Evolutionary conservation across 2,797 vertebrate species (phyloP).

Genomic region (Nyctibius grandis): DNA sequence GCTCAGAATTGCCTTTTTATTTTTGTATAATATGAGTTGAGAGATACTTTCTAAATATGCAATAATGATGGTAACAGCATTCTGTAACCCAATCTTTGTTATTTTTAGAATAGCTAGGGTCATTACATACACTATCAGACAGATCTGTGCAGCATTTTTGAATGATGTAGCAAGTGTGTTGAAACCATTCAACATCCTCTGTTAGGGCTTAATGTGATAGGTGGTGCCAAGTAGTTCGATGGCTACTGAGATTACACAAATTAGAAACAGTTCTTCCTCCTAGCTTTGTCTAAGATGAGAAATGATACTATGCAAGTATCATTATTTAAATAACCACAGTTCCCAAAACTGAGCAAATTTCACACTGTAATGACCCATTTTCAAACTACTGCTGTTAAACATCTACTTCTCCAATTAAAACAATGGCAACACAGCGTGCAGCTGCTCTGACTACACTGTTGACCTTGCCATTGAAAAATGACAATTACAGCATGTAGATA

Average conservation of each 20-base stretch:
- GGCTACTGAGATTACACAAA: constrained; percentile 33
- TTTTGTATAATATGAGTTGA: background rate
- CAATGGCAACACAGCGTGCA: background rate
- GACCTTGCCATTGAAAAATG: background rate
- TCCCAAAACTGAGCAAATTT: constrained; percentile 10
- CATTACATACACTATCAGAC: background rate
- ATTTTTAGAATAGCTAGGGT: background rate
- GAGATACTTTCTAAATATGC: background rate
- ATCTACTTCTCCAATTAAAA: background rate
- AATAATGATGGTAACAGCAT: background rate
- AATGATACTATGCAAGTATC: constrained; percentile 7
- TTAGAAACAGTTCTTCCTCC: constrained; percentile 24
- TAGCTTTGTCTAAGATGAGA: constrained; percentile 3
- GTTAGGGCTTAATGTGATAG: background rate
- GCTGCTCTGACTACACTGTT: background rate
- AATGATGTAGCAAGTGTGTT: background rate
- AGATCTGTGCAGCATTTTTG: background rate
- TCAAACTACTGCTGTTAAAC: background rate
- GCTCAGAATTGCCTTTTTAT: background rate
- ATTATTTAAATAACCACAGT: constrained; percentile 22
- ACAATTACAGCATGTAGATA: background rate
- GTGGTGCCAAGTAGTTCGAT: background rate
- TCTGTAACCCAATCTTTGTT: background rate
- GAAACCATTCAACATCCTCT: constrained; percentile 7
- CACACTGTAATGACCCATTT: background rate